phyloP scores from a whole-genome alignment of 35 echinoderm and acorn worm species.

The Heliocidaris tuberculata region DNA sequence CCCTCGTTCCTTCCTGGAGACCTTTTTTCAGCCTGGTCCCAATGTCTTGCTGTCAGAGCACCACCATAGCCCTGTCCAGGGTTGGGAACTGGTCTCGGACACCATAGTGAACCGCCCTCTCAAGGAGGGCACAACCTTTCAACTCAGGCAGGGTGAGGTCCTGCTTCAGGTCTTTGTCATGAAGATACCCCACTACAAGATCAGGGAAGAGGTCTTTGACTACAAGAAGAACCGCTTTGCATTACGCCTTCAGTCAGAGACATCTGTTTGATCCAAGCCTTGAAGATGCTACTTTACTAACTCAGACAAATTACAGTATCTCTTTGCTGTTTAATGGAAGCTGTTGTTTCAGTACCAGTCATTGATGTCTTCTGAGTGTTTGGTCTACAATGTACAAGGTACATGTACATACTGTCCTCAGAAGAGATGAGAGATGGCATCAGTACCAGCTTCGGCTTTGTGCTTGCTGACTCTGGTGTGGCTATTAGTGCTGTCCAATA shows the following conservation, averaged over 20 bases:
- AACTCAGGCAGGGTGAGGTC: slow-evolving; percentile 78
- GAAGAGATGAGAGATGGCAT: too few relatives aligned
- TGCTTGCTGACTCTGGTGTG: too few relatives aligned
- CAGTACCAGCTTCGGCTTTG: too few relatives aligned
- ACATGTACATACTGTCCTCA: too few relatives aligned
- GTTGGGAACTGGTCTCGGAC: slow-evolving; percentile 94
- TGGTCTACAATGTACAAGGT: neutral
- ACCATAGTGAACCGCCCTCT: slow-evolving; percentile 75
- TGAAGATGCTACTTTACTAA: neutral
- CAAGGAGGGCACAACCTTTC: slow-evolving; percentile 82
- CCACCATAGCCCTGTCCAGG: slow-evolving; percentile 44
- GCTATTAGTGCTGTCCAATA: too few relatives aligned
- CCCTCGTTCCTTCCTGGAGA: slow-evolving; percentile 83
- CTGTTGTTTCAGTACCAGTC: neutral
- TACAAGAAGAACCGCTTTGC: slow-evolving; percentile 93
- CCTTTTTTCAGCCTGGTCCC: slow-evolving; percentile 93
- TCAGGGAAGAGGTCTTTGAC: slow-evolving; percentile 92
- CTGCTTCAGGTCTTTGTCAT: slow-evolving; percentile 87
- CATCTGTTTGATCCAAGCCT: slow-evolving; percentile 69
- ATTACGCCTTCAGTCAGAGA: slow-evolving; percentile 92
- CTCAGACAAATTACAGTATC: neutral
- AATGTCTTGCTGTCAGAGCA: slow-evolving; percentile 66
- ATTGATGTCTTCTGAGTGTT: neutral
- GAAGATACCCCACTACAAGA: slow-evolving; percentile 85
- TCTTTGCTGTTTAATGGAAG: neutral